Conservation (phyloP, 2,797 vertebrate genomes). For the Sebastes trivittatus region DNA sequence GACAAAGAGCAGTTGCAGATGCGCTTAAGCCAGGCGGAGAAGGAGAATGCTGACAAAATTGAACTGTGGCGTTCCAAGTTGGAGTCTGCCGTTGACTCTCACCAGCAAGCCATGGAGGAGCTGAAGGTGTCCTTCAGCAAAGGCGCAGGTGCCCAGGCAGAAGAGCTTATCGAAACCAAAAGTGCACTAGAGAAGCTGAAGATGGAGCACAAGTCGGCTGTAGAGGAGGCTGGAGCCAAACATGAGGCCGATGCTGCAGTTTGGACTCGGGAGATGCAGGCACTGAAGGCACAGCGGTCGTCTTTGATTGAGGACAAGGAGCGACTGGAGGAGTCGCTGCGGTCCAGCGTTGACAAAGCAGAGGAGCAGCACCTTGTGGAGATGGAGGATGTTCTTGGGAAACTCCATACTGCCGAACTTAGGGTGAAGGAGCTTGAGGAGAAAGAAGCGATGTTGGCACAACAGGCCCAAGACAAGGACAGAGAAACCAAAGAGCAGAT, state of each 20-base stretch:
- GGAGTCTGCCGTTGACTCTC: slow-evolving; percentile 85
- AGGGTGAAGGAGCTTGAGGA: slow-evolving; percentile 93
- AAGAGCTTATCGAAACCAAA: slow-evolving; percentile 88
- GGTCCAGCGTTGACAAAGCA: slow-evolving; percentile 85
- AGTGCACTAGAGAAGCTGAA: slow-evolving; percentile 87
- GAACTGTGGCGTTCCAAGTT: slow-evolving; percentile 91
- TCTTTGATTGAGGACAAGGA: slow-evolving; percentile 88
- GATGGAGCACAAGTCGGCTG: slow-evolving; percentile 81
- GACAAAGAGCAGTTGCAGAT: slow-evolving; percentile 89
- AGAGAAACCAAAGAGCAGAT: slow-evolving; percentile 86
- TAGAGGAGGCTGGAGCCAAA: slow-evolving; percentile 79
- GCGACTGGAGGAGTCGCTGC: slow-evolving; percentile 84
- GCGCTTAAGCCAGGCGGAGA: slow-evolving; percentile 87
- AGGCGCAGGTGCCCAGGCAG: slow-evolving; percentile 82
- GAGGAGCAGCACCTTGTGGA: slow-evolving; percentile 97
- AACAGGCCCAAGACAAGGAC: slow-evolving; percentile 85
- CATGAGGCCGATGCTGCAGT: slow-evolving; percentile 77
- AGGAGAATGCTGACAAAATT: slow-evolving; percentile 85
- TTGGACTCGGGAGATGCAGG: slow-evolving; percentile 79
- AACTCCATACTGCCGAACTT: slow-evolving; percentile 90
- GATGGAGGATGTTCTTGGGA: slow-evolving; percentile 95
- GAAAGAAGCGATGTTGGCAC: slow-evolving; percentile 76
- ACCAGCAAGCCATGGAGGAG: slow-evolving; percentile 92
- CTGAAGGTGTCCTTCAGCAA: slow-evolving; percentile 89
- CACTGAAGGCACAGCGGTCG: slow-evolving; percentile 78